Evolutionary conservation across 2,113 vertebrate species (phyloP).

Genomic region (Rhea pennata): DNA sequence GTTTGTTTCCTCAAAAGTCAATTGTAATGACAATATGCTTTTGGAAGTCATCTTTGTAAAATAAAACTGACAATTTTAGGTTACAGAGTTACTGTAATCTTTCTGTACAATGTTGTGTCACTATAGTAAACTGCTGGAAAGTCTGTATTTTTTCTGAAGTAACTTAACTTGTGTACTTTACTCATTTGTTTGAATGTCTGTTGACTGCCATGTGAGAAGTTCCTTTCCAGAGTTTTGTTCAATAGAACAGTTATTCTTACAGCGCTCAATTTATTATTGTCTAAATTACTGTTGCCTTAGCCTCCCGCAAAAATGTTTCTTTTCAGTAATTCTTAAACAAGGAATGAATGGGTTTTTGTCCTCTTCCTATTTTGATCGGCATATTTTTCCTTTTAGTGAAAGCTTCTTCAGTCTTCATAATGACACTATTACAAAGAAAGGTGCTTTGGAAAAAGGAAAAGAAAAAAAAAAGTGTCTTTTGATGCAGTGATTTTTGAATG

Average conservation of each 20-base stretch:
- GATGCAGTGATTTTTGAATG: slow-evolving; percentile 10
- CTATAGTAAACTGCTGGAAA: slow-evolving; percentile 29
- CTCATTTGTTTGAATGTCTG: slow-evolving; percentile 24
- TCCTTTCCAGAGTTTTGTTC: slow-evolving; percentile 28
- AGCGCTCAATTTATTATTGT: slow-evolving; percentile 42
- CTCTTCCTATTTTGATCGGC: neutral
- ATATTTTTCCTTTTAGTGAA: neutral
- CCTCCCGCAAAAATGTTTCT: slow-evolving; percentile 31
- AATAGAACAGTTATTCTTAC: slow-evolving; percentile 35
- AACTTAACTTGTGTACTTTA: slow-evolving; percentile 15
- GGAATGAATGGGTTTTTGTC: slow-evolving; percentile 34
- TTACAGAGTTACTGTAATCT: slow-evolving; percentile 41
- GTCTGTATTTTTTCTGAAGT: slow-evolving; percentile 20
- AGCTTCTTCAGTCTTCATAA: neutral
- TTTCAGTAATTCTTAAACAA: slow-evolving; percentile 48
- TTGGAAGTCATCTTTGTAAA: slow-evolving; percentile 46
- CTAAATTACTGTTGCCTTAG: slow-evolving; percentile 48
- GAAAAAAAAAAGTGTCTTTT: neutral
- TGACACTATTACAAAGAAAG: slow-evolving; percentile 11
- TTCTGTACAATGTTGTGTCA: slow-evolving; percentile 24
- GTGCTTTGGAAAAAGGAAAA: neutral
- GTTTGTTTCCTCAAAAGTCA: neutral
- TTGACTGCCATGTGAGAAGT: slow-evolving; percentile 32
- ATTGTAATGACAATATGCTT: slow-evolving; percentile 27
- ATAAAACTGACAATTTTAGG: slow-evolving; percentile 48